Base-by-base conservation (phyloP, 2,797 vertebrate genomes). In the Australoheros facetus region DNA sequence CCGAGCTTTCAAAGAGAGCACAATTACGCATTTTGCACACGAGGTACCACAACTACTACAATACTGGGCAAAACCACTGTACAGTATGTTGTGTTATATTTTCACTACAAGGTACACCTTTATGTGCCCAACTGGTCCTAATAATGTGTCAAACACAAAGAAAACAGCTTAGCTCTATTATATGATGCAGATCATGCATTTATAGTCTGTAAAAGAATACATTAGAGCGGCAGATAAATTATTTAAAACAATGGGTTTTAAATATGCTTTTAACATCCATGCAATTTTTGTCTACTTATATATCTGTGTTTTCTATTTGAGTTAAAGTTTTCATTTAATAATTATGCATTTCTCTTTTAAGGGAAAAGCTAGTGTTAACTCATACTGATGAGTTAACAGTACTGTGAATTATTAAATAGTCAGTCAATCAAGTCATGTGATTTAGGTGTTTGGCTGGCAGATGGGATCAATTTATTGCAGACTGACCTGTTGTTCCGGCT, bases 191-290 rank as follows among this genome's bases (percentile, higher is more conserved):
- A 59, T 55, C 73, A 55, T 53, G 23, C 73, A 73, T 6, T 73
- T 69, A 51, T 53, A 69, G 76, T 76, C 79, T 85, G 80, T 89
- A 78, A 88, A 89, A 88, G 19, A 78, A 45, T 60, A 77, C 60
- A 79, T 83, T 81, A 74, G 71, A 86, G 62, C 90, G 90, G 84
- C 82, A 87, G 81, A 88, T 64, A 57, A 77, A 77, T 32, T 75
- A 73, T 85, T 82, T 79, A 42, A 57, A 66, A 55, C 6, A 10
- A 48, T 60, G 17, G 30, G 56, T 39, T 77, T 73, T 42, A 37
- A 42, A 19, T 34, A 14, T 10, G 10, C 16, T n/a, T 19, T 53
- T 53, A 53, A 53, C 51, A 11, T 54, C 53, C n/a, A 54, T 54
- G n/a, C 9, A 21, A 12, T 12, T 12, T 39, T 39, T 39, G 37